Percentiles rank a stretch among this genome's conserved stretches.
Evolutionary conservation across 2,888 invertebrate genomes (phyloP).

Genomic region (Rhagonycha lutea): DNA sequence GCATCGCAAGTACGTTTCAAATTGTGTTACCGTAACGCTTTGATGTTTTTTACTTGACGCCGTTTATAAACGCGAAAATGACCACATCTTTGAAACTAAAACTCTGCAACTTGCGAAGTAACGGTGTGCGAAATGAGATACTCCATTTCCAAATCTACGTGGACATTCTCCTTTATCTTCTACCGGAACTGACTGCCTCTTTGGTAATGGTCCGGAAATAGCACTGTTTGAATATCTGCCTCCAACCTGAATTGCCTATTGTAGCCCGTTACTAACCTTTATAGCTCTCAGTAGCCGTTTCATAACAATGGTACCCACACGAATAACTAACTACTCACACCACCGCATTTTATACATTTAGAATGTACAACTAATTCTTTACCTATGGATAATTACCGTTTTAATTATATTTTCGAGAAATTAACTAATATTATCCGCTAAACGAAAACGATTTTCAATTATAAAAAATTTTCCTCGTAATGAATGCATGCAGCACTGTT

Average conservation of each 20-base stretch:
- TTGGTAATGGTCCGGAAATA: constrained; percentile 45
- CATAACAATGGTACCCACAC: constrained; percentile 18
- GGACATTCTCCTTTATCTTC: constrained; percentile 42
- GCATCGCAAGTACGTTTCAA: constrained; percentile 12
- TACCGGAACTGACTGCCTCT: constrained; percentile 40
- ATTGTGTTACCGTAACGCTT: constrained; percentile 17
- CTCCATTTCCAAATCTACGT: constrained; percentile 38
- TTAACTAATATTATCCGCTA: not conserved
- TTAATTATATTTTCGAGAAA: not conserved
- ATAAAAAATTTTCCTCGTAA: not conserved
- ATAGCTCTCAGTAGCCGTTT: constrained; percentile 23
- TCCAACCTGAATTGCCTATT: constrained; percentile 35
- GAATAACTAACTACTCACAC: constrained; percentile 17
- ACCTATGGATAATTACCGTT: not conserved
- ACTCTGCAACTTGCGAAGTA: constrained; percentile 33
- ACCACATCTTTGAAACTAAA: constrained; percentile 27
- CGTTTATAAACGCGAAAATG: constrained; percentile 23
- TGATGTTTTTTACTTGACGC: constrained; percentile 18
- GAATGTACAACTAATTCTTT: not conserved
- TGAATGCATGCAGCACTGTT: not conserved
- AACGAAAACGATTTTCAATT: not conserved
- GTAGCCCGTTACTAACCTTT: constrained; percentile 32
- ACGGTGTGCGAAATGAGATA: constrained; percentile 44
- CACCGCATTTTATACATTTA: constrained; percentile 1
- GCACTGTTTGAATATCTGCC: constrained; percentile 39